Evolutionary conservation across 2,888 invertebrate species (phyloP).

Genomic region (Dasysyrphus tricinctus): DNA sequence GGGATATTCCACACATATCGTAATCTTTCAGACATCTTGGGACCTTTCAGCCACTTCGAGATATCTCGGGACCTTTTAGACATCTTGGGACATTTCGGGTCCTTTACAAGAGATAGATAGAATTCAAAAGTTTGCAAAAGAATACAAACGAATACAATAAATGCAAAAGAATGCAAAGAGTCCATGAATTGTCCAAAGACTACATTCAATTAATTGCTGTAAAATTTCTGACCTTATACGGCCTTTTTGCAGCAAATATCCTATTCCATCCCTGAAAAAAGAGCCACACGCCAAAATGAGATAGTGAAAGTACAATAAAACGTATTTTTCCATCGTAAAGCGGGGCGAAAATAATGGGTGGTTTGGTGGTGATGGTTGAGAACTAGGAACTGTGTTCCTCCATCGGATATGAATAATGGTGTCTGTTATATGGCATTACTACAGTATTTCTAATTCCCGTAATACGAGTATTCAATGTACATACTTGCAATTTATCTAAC

Average conservation of each 20-base stretch:
- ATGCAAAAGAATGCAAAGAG: too few relatives aligned
- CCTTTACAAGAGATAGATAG: too few relatives aligned
- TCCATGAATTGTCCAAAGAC: too few relatives aligned
- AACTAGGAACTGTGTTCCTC: conserved; percentile 46
- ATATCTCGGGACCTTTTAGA: too few relatives aligned
- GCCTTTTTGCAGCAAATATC: rapidly evolving
- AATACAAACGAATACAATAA: too few relatives aligned
- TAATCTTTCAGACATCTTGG: too few relatives aligned
- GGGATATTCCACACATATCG: too few relatives aligned
- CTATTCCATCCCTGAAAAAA: not conserved
- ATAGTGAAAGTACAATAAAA: conserved; percentile 71
- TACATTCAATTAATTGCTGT: too few relatives aligned
- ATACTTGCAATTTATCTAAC: conserved; percentile 63
- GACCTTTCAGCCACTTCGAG: too few relatives aligned
- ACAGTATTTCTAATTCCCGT: conserved; percentile 74
- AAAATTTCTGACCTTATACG: not conserved
- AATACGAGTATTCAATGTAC: conserved; percentile 71
- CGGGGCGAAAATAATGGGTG: not conserved
- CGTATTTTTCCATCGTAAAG: conserved; percentile 55
- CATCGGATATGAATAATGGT: conserved; percentile 71
- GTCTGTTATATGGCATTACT: conserved; percentile 72
- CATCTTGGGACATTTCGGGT: too few relatives aligned
- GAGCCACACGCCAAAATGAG: conserved; percentile 24
- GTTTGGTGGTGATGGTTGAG: not conserved
- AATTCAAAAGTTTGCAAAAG: too few relatives aligned